phyloP scores from a whole-genome alignment of 1,140 invertebrate species.

The Drosophila dunni region DNA sequence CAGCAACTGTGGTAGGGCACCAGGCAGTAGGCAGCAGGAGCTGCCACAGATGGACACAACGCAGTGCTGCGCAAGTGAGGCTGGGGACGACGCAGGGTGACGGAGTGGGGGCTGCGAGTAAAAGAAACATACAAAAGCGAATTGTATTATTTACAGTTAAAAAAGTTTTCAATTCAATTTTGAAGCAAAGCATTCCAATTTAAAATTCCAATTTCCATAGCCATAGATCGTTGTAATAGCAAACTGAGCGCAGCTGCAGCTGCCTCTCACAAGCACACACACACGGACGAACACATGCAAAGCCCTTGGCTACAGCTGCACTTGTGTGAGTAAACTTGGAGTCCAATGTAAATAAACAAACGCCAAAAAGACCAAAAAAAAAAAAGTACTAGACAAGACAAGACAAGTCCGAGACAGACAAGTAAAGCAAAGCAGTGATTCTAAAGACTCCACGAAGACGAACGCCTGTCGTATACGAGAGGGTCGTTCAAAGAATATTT shows the following conservation, averaged over 20 bases:
- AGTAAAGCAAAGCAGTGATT: constrained; percentile 19
- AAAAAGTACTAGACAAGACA: constrained; percentile 37
- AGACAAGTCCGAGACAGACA: constrained; percentile 43
- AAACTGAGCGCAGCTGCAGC: constrained; percentile 64
- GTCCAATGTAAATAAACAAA: constrained; percentile 82
- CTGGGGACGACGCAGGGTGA: neutral
- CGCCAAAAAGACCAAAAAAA: constrained; percentile 61
- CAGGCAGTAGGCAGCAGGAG: constrained; percentile 44
- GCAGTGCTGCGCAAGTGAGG: neutral
- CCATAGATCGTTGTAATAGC: constrained; percentile 49
- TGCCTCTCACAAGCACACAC: constrained; percentile 25
- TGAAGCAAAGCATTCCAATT: constrained; percentile 46
- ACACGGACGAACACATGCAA: constrained; percentile 20
- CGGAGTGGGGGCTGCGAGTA: neutral
- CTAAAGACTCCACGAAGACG: constrained; percentile 11
- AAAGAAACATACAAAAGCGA: constrained; percentile 38
- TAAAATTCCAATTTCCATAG: constrained; percentile 11
- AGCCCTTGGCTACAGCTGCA: constrained; percentile 29
- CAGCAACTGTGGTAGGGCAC: constrained; percentile 11
- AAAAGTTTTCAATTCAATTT: constrained; percentile 66
- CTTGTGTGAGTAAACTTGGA: constrained; percentile 71
- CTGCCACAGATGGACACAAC: constrained; percentile 19
- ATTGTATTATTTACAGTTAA: constrained; percentile 52
- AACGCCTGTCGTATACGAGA: constrained; percentile 4
- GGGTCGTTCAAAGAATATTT: constrained; percentile 2